Conservation (phyloP, 2,888 invertebrate genomes). For the Agonum fuliginosum region DNA sequence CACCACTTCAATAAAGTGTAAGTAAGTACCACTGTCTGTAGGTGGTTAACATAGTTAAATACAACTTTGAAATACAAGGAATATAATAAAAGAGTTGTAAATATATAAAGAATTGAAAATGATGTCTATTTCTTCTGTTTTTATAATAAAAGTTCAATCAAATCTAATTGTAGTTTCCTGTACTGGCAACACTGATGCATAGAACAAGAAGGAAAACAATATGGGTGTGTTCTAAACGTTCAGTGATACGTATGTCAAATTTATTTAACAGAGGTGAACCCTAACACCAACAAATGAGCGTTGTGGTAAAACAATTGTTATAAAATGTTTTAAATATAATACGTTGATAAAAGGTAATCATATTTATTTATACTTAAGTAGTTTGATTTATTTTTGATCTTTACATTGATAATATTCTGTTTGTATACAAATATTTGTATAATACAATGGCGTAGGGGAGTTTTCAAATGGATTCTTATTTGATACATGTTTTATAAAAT, state of each 20-base stretch:
- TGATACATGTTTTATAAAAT: conserved; percentile 23
- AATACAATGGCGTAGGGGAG: conserved; percentile 47
- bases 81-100: too few species aligned
- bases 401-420: conserved; percentile 41
- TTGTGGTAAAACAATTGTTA: conserved; percentile 17
- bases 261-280: conserved; percentile 31
- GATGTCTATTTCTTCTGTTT: too few species aligned
- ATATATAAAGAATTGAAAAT: too few species aligned
- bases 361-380: neutral
- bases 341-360: conserved; percentile 40
- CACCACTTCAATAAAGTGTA: too few species aligned
- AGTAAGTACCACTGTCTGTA: too few species aligned
- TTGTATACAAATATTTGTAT: conserved; percentile 51
- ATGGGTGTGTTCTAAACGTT: conserved; percentile 52
- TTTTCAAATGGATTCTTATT: conserved; percentile 57
- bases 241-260: conserved; percentile 46
- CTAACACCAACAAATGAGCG: conserved; percentile 19
- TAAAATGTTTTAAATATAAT: conserved; percentile 46
- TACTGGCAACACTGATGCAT: conserved; percentile 6
- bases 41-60: too few species aligned
- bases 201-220: conserved; percentile 2
- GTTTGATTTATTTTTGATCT: conserved; percentile 21
- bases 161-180: too few species aligned
- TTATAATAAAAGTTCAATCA: too few species aligned
- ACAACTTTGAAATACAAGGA: too few species aligned